Evolutionary conservation across 2,888 invertebrate genomes (phyloP), one percentile per base, ranked within the genome.

Genomic region (Lasioglossum morio): DNA sequence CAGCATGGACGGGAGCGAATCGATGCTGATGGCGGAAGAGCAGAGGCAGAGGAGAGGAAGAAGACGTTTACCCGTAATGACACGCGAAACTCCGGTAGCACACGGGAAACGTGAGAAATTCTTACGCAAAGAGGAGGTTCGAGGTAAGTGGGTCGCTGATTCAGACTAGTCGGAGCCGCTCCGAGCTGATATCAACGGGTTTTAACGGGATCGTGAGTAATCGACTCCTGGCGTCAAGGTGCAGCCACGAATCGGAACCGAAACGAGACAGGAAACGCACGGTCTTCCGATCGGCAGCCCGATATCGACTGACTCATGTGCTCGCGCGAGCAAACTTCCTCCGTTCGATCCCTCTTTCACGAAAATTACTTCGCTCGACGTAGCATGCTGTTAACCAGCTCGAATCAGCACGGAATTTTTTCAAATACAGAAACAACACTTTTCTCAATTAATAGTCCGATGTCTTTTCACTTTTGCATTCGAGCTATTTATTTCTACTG

Each of bases 191-290:
- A 92, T 92, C 90, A 88, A 91, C 90, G 88, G 88, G 87, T 88
- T 88, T 90, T 93, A 94, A 94, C 93, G 94, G 93, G 91, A 93
- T 90, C 92, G 92, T 93, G 94, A 94, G 94, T 93, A 93, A 93
- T 93, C 93, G 92, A 87, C 84, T 86, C 74, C 73, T 63, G 78
- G 82, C 82, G 82, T 43, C 69, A 69, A 85, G 75, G 72, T 84
- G 81, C 83, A 84, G 40, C 69, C 53, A 37, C 79, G 78, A 77
- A 75, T 86, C 48, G 40, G 80, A 77, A 30, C 34, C 74, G 80
- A 63, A 73, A 72, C 77, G 37, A 23, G 77, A 72, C 70, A 76
- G 77, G 84, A 87, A 85, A 48, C 76, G 46, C 70, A 53, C 73
- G 76, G n/a, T 76, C 73, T 75, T 79, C 57, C 63, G 48, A 66